A percentile compares a stretch with the other conserved stretches of the same genome.
Conservation (phyloP, 2,888 invertebrate species). For the Drosophila quinaria region DNA sequence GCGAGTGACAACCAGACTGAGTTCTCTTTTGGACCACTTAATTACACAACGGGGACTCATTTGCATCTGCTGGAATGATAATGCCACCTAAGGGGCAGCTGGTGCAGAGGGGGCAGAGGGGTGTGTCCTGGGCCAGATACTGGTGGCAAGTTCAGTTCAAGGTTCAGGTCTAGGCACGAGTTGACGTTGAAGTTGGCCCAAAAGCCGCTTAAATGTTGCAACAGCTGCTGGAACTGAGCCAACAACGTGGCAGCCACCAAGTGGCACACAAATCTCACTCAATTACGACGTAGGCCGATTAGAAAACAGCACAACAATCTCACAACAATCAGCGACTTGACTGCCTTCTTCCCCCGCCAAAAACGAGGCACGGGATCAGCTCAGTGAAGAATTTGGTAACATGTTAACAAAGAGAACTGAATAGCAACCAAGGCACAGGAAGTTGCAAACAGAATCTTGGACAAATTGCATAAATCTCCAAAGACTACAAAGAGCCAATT, state of each 20-base stretch:
- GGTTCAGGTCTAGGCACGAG: conserved; percentile 36
- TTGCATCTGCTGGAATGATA: conserved; percentile 62
- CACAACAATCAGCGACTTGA: conserved; percentile 42
- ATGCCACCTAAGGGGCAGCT: conserved; percentile 23
- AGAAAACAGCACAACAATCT: conserved; percentile 28
- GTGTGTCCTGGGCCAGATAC: conserved; percentile 19
- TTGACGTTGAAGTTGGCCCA: conserved; percentile 31
- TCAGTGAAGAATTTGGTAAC: conserved; percentile 27
- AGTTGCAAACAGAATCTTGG: conserved; percentile 46
- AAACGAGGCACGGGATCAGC: conserved; percentile 24
- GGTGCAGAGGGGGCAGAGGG: background rate
- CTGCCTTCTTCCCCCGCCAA: conserved; percentile 19
- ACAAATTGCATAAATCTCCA: conserved; percentile 65
- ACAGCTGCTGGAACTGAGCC: conserved; percentile 15
- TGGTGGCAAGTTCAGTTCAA: conserved; percentile 4
- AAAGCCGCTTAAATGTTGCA: conserved; percentile 53
- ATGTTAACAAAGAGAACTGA: conserved; percentile 41
- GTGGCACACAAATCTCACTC: conserved; percentile 58
- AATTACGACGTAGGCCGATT: conserved; percentile 18
- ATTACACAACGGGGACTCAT: conserved; percentile 69
- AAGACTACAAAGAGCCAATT: conserved; percentile 31
- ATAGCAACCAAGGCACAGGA: conserved; percentile 61
- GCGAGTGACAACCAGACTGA: conserved; percentile 13
- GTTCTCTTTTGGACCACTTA: conserved; percentile 28
- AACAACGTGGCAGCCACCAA: conserved; percentile 46